Conservation (phyloP, 2,888 invertebrate species). For the Sclerodermus sp. region DNA sequence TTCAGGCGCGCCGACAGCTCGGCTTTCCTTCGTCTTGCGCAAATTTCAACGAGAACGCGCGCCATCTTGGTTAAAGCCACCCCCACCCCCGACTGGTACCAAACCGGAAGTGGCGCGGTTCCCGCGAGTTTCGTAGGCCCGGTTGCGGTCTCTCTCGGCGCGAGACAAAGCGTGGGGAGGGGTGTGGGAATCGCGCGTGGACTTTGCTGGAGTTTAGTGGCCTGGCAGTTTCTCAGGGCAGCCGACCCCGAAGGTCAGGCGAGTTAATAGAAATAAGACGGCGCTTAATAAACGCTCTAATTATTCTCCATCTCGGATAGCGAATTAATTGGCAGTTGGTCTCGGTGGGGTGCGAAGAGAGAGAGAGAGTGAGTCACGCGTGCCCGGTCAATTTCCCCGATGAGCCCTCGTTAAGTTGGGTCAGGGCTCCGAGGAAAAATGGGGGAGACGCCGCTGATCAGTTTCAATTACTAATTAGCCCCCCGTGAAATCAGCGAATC, state of each 20-base stretch:
- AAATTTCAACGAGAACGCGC: too few relatives aligned
- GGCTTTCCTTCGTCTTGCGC: too few relatives aligned
- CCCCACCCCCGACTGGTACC: too few relatives aligned
- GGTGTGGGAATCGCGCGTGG: too few relatives aligned
- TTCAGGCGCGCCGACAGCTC: too few relatives aligned
- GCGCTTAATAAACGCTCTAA: constrained; percentile 49
- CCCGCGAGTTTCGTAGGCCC: too few relatives aligned
- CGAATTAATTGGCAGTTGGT: constrained; percentile 41
- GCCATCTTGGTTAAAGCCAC: too few relatives aligned
- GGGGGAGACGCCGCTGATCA: neutral
- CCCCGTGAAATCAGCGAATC: neutral
- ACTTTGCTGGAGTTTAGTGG: too few relatives aligned
- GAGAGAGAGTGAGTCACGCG: constrained; percentile 39
- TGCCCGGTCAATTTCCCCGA: constrained; percentile 29
- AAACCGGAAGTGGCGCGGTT: too few relatives aligned
- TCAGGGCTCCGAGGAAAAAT: constrained; percentile 10
- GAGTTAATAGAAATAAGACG: constrained; percentile 48
- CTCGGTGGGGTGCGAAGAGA: constrained; percentile 24
- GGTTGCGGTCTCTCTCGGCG: too few relatives aligned
- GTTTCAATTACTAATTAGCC: neutral
- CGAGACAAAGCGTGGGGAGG: too few relatives aligned
- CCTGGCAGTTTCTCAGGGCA: too few relatives aligned
- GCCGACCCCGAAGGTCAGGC: constrained; percentile 43
- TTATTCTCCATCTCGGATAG: constrained; percentile 45
- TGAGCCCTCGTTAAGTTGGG: constrained; percentile 32